Conservation (phyloP, 2,113 vertebrate genomes). For the Xiphophorus hellerii region DNA sequence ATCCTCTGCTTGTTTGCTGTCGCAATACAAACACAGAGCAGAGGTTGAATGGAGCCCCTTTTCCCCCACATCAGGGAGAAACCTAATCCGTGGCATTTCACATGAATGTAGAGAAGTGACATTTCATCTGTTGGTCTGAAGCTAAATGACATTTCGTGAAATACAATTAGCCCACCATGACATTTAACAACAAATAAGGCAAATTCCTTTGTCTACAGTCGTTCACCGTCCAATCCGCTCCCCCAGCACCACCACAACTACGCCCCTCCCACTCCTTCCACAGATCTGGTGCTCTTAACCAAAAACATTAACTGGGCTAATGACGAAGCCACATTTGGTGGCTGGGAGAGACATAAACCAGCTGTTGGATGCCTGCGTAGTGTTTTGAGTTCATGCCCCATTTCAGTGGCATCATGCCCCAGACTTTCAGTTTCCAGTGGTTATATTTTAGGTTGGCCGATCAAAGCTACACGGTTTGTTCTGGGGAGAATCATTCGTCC, state of each 20-base stretch:
- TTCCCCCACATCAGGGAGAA: conserved; percentile 4
- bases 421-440: too few species aligned
- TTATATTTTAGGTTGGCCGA: too few species aligned
- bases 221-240: conserved; percentile 8
- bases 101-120: conserved; percentile 44
- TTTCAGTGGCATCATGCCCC: too few species aligned
- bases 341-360: too few species aligned
- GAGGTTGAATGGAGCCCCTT: not conserved
- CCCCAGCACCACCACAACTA: not conserved
- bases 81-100: conserved; percentile 53
- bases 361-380: too few species aligned
- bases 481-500: too few species aligned
- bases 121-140: conserved; percentile 65
- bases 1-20: conserved; percentile 18
- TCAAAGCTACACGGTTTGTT: too few species aligned
- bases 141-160: conserved; percentile 68
- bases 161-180: conserved; percentile 54
- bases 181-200: conserved; percentile 59
- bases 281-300: too few species aligned
- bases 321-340: too few species aligned
- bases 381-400: too few species aligned
- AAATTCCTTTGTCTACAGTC: conserved; percentile 42
- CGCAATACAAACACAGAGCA: conserved; percentile 2
- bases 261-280: not conserved
- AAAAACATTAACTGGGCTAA: too few species aligned